These are phyloP conservation scores for Holothuria glaberrima DNA, from an alignment of 35 echinoderm and acorn worm species.

Conservation along the genomic window DNA sequence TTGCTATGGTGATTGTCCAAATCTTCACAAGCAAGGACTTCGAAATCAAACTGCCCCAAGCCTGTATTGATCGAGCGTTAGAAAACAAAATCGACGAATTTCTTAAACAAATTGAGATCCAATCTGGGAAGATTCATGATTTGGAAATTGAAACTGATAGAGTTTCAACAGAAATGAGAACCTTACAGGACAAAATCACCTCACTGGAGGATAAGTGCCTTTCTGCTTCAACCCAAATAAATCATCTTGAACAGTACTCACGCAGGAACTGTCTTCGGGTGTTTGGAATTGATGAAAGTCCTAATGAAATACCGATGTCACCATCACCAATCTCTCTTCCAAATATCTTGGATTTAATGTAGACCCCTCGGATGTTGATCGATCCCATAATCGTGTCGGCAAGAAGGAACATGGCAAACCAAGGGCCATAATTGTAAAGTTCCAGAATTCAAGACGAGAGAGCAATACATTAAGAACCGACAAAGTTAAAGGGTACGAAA, in stretches of 20 bases:
- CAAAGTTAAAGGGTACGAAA: not conserved
- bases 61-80: not conserved
- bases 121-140: slow-evolving; percentile 1
- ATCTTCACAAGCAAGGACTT: not conserved
- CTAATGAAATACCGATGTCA: not conserved
- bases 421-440: slow-evolving; percentile 6
- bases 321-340: not conserved
- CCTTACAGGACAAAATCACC: not conserved
- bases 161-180: not conserved
- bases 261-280: not conserved
- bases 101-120: not conserved
- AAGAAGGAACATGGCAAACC: not conserved
- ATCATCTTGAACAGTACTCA: not conserved
- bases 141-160: not conserved
- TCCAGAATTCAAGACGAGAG: not conserved
- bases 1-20: not conserved
- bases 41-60: not conserved
- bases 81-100: slow-evolving; percentile 20
- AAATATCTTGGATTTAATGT: not conserved
- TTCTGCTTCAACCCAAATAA: not conserved
- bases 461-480: not conserved
- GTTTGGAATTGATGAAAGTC: not conserved
- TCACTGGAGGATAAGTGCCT: not conserved
- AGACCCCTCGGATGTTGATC: not conserved
- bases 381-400: not conserved